A percentile compares a stretch with the other conserved stretches of the same genome.
Conservation (phyloP, 2,888 invertebrate species). For the Drosophila helvetica region DNA sequence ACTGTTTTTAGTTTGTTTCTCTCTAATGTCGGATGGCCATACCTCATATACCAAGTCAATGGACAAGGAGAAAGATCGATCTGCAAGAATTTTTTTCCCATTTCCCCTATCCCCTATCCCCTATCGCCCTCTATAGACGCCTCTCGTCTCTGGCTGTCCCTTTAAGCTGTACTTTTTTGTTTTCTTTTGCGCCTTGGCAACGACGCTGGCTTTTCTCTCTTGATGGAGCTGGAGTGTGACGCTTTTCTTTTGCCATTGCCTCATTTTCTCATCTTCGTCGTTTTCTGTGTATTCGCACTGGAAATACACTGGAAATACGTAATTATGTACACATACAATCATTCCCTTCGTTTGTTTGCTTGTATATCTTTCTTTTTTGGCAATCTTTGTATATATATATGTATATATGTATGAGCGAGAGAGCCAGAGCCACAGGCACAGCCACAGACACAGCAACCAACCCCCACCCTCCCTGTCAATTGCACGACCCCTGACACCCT, state of each 20-base stretch:
- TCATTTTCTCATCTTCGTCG: constrained; percentile 13
- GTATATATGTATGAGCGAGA: constrained; percentile 25
- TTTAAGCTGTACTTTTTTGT: too few species aligned
- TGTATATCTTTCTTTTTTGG: constrained; percentile 21
- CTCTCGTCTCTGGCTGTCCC: background rate
- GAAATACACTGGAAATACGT: constrained; percentile 30
- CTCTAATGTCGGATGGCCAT: too few species aligned
- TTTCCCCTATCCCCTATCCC: too few species aligned
- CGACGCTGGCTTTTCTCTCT: background rate
- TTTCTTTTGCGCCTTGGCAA: background rate
- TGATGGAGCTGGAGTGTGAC: constrained; percentile 12
- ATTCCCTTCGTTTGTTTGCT: constrained; percentile 1
- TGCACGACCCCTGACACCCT: constrained; percentile 3
- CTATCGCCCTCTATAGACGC: background rate
- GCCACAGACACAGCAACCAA: constrained; percentile 23
- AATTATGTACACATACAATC: constrained; percentile 16
- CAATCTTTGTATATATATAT: constrained; percentile 28
- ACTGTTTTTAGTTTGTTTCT: too few species aligned
- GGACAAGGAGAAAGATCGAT: background rate
- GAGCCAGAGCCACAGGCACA: background rate
- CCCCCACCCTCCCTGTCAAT: constrained; percentile 16
- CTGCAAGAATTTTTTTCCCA: background rate
- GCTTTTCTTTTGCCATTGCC: constrained; percentile 24
- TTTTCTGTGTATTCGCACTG: constrained; percentile 22
- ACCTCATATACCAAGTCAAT: too few species aligned